phyloP scores from a whole-genome alignment of 2,888 invertebrate species.

The Pristionchus mayeri region DNA sequence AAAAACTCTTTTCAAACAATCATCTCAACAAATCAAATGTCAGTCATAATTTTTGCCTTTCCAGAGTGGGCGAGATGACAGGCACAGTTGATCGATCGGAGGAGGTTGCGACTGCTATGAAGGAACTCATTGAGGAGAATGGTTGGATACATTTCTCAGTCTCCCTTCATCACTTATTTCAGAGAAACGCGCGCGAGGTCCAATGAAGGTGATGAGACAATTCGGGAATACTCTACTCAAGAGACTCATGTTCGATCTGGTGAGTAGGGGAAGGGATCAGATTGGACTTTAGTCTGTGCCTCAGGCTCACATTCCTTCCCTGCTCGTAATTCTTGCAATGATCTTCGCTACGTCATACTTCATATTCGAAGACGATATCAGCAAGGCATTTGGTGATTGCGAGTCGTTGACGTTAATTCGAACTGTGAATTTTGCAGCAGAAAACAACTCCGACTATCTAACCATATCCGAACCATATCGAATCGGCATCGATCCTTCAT shows the following conservation, averaged over 20 bases:
- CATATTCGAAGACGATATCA: too few relatives aligned
- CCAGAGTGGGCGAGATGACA: too few relatives aligned
- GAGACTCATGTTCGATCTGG: background rate
- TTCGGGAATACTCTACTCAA: background rate
- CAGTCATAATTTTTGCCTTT: too few relatives aligned
- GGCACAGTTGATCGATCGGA: background rate
- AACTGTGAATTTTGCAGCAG: background rate
- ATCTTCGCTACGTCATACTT: background rate
- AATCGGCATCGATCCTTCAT: background rate
- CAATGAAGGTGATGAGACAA: background rate
- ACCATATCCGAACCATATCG: background rate
- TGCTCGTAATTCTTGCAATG: background rate
- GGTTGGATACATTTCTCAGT: conserved; percentile 21
- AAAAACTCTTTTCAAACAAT: too few relatives aligned
- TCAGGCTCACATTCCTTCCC: background rate
- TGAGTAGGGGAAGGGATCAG: background rate
- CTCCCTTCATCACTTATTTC: background rate
- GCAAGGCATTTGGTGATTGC: too few relatives aligned
- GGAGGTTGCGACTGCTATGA: background rate
- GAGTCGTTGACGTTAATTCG: too few relatives aligned
- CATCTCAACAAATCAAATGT: too few relatives aligned
- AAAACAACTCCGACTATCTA: background rate
- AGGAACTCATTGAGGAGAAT: conserved; percentile 20
- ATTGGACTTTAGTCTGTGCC: background rate
- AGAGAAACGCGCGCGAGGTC: background rate